Conservation (phyloP, 2,797 vertebrate species). For the Diplodus puntazzo region DNA sequence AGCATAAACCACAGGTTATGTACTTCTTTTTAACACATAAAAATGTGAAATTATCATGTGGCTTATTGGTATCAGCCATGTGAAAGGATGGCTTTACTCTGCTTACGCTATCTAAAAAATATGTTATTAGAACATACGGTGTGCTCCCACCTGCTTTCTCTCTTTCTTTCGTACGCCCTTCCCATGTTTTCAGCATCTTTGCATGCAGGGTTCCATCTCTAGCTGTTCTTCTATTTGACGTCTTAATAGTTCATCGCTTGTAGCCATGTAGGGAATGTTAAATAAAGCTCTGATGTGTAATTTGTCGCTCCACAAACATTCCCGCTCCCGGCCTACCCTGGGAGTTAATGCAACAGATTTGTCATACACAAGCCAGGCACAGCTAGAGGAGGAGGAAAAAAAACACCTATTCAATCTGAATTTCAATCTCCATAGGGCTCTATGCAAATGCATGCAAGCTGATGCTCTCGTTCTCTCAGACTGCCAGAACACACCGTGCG, state of each 20-base stretch:
- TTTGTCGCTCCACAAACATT: conserved; percentile 84
- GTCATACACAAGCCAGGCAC: conserved; percentile 80
- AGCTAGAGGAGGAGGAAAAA: conserved; percentile 61
- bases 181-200: conserved; percentile 61
- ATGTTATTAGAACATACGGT: conserved; percentile 13
- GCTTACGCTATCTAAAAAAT: conserved; percentile 10
- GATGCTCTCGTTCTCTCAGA: conserved; percentile 58
- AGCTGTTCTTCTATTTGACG: conserved; percentile 74
- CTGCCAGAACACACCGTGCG: conserved; percentile 56
- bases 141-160: conserved; percentile 4
- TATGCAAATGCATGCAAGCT: conserved; percentile 77
- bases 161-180: conserved; percentile 28
- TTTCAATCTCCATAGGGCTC: conserved; percentile 80
- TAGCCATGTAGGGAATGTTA: conserved; percentile 81
- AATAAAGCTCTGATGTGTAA: conserved; percentile 84
- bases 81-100: background rate
- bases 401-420: conserved; percentile 81
- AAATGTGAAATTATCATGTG: no score
- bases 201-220: conserved; percentile 69
- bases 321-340: conserved; percentile 78
- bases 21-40: no score
- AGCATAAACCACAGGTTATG: no score
- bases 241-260: conserved; percentile 81
- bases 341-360: conserved; percentile 84
- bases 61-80: no score